Evolutionary conservation across 2,113 vertebrate species (phyloP).

Genomic region (Platysternon megacephalum): DNA sequence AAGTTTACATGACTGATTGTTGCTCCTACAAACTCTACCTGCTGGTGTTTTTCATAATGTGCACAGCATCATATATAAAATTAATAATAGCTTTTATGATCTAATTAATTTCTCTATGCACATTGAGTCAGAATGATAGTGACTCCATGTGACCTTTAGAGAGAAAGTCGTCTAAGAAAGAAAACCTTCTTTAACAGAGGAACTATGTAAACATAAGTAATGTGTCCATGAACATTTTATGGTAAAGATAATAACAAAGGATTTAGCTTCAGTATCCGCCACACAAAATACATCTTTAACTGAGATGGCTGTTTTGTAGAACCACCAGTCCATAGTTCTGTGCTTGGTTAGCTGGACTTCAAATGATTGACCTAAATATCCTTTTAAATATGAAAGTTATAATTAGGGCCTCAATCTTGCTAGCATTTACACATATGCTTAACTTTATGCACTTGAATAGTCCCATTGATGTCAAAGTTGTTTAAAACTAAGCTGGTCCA

Average conservation of each 20-base stretch:
- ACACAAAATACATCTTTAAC: constrained; percentile 65
- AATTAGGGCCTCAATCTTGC: constrained; percentile 27
- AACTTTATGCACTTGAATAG: neutral
- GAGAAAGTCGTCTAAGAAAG: constrained; percentile 62
- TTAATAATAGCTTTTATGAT: constrained; percentile 55
- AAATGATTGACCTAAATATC: constrained; percentile 2
- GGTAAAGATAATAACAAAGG: constrained; percentile 63
- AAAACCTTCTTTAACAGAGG: constrained; percentile 55
- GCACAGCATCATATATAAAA: constrained; percentile 32
- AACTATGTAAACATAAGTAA: constrained; percentile 54
- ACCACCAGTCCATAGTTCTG: neutral
- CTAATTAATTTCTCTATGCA: constrained; percentile 51
- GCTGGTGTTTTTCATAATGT: constrained; percentile 38
- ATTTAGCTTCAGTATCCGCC: constrained; percentile 53
- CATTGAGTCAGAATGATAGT: constrained; percentile 44
- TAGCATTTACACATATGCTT: neutral
- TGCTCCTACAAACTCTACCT: constrained; percentile 43
- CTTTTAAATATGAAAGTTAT: constrained; percentile 1
- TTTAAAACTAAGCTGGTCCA: neutral
- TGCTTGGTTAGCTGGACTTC: neutral
- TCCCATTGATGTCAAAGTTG: neutral
- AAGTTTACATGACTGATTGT: neutral
- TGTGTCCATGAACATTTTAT: constrained; percentile 57
- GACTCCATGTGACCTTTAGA: constrained; percentile 65
- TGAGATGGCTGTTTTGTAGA: constrained; percentile 53